phyloP scores from a whole-genome alignment of 2,113 vertebrate species.

The Clupea harengus region DNA sequence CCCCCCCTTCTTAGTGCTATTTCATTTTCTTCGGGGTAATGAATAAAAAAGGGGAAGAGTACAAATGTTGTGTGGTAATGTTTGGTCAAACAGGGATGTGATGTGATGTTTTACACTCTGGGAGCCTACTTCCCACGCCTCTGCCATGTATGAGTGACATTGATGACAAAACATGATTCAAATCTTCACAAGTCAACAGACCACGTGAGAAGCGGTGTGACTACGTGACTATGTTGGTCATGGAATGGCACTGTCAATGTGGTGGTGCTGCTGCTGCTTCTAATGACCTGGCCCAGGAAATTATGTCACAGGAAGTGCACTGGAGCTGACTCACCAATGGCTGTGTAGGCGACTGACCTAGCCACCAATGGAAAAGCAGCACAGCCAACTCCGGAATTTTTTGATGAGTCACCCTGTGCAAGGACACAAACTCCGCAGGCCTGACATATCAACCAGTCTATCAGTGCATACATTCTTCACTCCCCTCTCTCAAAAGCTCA shows the following conservation, averaged over 20 bases:
- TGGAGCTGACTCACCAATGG: slow-evolving; percentile 38
- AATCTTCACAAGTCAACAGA: background rate
- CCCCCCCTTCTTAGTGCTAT: slow-evolving; percentile 32
- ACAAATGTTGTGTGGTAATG: background rate
- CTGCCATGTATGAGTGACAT: background rate
- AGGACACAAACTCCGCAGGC: background rate
- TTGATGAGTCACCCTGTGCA: slow-evolving; percentile 29
- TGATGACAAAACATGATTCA: background rate
- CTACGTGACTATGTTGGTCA: background rate
- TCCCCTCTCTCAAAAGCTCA: background rate
- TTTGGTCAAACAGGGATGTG: background rate
- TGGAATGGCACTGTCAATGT: background rate
- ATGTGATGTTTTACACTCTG: background rate
- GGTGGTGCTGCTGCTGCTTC: slow-evolving; percentile 30
- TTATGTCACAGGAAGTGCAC: slow-evolving; percentile 34
- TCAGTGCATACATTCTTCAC: background rate
- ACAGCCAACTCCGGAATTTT: slow-evolving; percentile 17
- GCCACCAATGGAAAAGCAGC: slow-evolving; percentile 17
- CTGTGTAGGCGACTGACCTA: slow-evolving; percentile 31
- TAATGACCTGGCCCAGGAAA: slow-evolving; percentile 32
- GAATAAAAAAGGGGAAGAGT: background rate
- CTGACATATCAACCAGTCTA: background rate
- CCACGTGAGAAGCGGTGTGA: background rate
- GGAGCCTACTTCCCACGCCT: background rate
- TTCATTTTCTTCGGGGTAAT: slow-evolving; percentile 28